Evolutionary conservation across 2,888 invertebrate genomes (phyloP).

Genomic region (Thysanoteuthis rhombus): DNA sequence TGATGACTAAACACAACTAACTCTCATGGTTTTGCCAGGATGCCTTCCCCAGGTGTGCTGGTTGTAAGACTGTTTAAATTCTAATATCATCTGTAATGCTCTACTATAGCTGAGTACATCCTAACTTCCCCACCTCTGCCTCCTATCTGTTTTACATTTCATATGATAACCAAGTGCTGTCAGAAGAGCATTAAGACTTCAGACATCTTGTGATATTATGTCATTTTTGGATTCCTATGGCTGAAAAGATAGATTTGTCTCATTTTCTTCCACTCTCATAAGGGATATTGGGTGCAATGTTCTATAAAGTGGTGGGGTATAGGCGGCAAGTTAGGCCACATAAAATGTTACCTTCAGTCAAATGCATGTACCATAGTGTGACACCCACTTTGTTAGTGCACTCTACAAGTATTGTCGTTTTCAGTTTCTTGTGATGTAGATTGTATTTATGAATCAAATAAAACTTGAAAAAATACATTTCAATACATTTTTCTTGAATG

Average conservation of each 20-base stretch:
- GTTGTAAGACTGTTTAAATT: not conserved
- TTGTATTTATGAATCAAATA: no score
- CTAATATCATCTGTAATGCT: not conserved
- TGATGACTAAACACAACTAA: not conserved
- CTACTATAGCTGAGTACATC: not conserved
- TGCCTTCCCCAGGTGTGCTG: not conserved
- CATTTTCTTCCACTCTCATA: no score
- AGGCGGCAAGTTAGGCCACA: no score
- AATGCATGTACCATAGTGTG: no score
- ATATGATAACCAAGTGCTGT: not conserved
- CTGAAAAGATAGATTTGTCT: not conserved
- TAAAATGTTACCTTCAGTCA: no score
- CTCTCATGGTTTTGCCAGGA: not conserved
- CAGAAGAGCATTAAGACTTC: not conserved
- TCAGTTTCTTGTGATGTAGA: no score
- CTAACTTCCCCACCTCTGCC: not conserved
- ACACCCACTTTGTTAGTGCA: no score
- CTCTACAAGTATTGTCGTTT: no score
- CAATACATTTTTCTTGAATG: no score
- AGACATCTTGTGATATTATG: not conserved
- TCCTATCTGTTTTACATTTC: not conserved
- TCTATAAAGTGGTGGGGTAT: no score
- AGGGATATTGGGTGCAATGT: no score
- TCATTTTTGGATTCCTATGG: not conserved
- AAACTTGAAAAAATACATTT: no score